Percentiles rank a stretch among this genome's conserved stretches.
Conservation (phyloP, 2,797 vertebrate species). For the Fundulus diaphanus region DNA sequence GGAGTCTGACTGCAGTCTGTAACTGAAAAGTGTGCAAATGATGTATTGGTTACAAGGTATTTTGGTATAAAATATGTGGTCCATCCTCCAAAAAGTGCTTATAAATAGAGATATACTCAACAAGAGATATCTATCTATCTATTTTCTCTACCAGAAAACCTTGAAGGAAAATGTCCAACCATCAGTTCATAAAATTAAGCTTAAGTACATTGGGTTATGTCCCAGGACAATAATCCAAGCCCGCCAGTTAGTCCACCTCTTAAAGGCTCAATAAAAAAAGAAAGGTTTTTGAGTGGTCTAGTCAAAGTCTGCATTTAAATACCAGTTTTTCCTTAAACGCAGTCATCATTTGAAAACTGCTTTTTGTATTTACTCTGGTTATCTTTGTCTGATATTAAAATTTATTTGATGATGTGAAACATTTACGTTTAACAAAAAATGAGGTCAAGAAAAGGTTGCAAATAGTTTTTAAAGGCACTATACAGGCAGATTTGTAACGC, state of each 20-base stretch:
- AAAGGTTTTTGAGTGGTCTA: neutral
- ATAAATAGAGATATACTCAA: neutral
- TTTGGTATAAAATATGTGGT: neutral
- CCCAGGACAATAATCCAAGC: neutral
- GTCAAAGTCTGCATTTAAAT: neutral
- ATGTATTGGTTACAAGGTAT: slow-evolving; percentile 7
- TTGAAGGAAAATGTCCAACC: neutral
- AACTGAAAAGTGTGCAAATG: neutral
- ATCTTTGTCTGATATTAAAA: neutral
- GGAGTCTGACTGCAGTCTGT: slow-evolving; percentile 22
- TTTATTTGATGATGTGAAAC: neutral
- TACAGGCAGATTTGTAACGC: neutral
- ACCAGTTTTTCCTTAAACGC: neutral
- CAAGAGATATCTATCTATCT: too few species aligned
- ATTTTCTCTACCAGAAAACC: neutral
- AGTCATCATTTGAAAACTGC: neutral
- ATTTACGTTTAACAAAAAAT: neutral
- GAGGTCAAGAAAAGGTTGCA: too few species aligned
- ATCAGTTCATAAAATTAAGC: neutral
- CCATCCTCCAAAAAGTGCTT: neutral
- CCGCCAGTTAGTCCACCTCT: neutral
- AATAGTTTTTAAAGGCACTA: neutral
- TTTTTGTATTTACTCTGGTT: neutral
- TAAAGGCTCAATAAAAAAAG: neutral
- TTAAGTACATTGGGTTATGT: neutral